These are phyloP conservation scores for Spizaetus ornatus DNA, from an alignment of 2,113 vertebrate species.

Conservation along the genomic window DNA sequence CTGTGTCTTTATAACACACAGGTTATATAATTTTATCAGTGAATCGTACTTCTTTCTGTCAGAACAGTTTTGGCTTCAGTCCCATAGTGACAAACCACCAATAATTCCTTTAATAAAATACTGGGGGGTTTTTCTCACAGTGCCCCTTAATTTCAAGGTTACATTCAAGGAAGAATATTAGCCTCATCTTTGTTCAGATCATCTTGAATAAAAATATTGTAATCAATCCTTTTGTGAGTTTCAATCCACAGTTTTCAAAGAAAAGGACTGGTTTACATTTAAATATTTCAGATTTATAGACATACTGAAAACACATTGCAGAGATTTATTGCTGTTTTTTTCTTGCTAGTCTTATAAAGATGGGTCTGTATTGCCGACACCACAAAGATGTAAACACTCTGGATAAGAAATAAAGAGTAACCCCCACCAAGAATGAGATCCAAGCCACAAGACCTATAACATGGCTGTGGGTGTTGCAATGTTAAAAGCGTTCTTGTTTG, in stretches of 20 bases:
- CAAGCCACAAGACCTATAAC: slow-evolving; percentile 58
- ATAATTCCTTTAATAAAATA: not conserved
- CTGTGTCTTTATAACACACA: not conserved
- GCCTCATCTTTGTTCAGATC: not conserved
- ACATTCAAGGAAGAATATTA: not conserved
- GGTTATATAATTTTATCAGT: not conserved
- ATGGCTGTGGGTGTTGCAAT: slow-evolving; percentile 35
- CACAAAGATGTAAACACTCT: slow-evolving; percentile 63
- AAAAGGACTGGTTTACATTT: slow-evolving; percentile 26
- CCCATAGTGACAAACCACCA: not conserved
- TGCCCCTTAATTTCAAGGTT: not conserved
- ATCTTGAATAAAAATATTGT: slow-evolving; percentile 2
- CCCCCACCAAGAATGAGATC: slow-evolving; percentile 41
- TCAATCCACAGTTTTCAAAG: slow-evolving; percentile 18
- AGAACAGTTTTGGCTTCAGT: not conserved
- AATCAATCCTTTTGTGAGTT: not conserved
- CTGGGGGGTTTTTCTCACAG: accelerated
- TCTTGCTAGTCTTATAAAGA: slow-evolving; percentile 39
- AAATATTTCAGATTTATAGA: slow-evolving; percentile 53
- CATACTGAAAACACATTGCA: slow-evolving; percentile 59
- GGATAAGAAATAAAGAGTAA: slow-evolving; percentile 44
- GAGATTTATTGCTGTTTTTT: slow-evolving; percentile 48
- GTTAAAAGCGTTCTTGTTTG: slow-evolving; percentile 60
- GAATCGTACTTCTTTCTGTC: not conserved
- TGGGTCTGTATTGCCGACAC: slow-evolving; percentile 43